Evolutionary conservation across 2,113 vertebrate genomes (phyloP), one percentile per base, ranked within the genome.

Genomic region (Illadopsis cleaveri): DNA sequence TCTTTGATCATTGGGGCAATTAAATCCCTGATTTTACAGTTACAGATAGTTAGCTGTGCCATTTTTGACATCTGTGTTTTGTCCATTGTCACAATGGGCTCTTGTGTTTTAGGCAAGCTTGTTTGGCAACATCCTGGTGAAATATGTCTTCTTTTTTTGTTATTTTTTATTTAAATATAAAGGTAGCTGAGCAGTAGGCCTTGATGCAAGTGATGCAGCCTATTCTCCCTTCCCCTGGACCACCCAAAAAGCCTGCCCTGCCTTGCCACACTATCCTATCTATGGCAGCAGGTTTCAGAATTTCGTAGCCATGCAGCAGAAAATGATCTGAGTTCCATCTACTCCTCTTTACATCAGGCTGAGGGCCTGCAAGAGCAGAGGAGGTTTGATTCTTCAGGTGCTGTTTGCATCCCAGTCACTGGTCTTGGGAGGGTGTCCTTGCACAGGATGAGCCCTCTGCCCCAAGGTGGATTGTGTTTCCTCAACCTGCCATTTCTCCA

Each of bases 321-420:
- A 54, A 40, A 27, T 57, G 40, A 2, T 38, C 50, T 89, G 53
- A 53, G 21, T 42, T 60, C 31, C 37, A 51, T 64, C 48, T 2
- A 0, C 22, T 77, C 8, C 19, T 53, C 38, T 68, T 81, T 24
- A 6, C 1, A 3, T 60, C 23, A 85, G 60, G 30, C 38, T 3
- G 3, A 57, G 58, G n/a, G 22, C 25, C 35, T 92, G 44, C 31
- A 24, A 45, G 65, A 38, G 15, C 45, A 57, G 66, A 65, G 58
- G 20, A 31, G 22, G 3, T 72, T 57, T 2, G 0, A 22, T 61
- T 77, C 45, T 75, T 72, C 7, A 0, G 11, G 31, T 7, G 3
- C 37, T 62, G 6, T 45, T 69, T 45, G 33, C 23, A 37, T 90
- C 22, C 20, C 25, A 18, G 0, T 9, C 24, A 7, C 20, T 40